These are phyloP conservation scores for Montipora capitata DNA, from an alignment of 92 coral and sea anemone genomes.

Conservation along the genomic window DNA sequence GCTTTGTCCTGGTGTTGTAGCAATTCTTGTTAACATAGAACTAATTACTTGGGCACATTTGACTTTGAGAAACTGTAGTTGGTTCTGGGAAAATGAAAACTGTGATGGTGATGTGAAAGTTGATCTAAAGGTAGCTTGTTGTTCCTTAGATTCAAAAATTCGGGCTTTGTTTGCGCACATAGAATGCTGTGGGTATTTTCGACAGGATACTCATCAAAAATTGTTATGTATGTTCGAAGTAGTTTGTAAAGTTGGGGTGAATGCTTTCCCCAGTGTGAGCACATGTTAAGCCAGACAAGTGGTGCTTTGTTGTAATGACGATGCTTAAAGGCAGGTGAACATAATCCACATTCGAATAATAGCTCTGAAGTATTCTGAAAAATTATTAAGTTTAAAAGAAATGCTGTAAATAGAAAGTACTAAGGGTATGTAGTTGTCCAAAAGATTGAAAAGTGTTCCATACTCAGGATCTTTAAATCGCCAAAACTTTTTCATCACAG, in stretches of 20 bases:
- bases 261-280: conserved; percentile 65
- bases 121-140: neutral
- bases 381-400: conserved; percentile 48
- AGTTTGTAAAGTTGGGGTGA: neutral
- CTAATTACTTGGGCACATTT: too few relatives aligned
- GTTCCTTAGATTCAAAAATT: too few relatives aligned
- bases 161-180: conserved; percentile 53
- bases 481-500: neutral
- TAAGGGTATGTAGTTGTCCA: too few relatives aligned
- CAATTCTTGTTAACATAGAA: too few relatives aligned
- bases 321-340: conserved; percentile 58
- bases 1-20: too few relatives aligned
- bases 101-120: conserved; percentile 19
- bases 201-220: neutral
- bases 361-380: conserved; percentile 45
- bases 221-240: conserved; percentile 34
- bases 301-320: conserved; percentile 79
- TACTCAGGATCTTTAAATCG: conserved; percentile 50
- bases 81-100: neutral
- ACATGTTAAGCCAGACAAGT: conserved; percentile 75
- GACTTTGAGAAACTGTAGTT: too few relatives aligned
- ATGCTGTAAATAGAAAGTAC: neutral
- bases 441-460: neutral
- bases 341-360: conserved; percentile 69
- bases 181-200: too few relatives aligned